phyloP scores from a whole-genome alignment of 2,797 vertebrate genomes.

The Rhinella marina region DNA sequence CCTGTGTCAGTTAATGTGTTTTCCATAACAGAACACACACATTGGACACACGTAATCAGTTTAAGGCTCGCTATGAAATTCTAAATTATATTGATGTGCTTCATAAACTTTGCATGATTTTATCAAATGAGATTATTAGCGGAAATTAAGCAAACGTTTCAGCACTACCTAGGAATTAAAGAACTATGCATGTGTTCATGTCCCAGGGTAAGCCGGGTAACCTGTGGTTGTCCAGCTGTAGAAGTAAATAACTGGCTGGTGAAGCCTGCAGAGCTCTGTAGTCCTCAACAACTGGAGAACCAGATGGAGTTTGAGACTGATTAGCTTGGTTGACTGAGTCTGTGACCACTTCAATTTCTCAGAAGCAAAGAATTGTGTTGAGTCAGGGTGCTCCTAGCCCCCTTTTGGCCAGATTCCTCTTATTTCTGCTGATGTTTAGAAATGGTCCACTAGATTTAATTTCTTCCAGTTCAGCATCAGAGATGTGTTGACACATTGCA shows the following conservation, averaged over 20 bases:
- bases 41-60: constrained; percentile 56
- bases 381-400: constrained; percentile 22
- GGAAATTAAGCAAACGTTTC: constrained; percentile 40
- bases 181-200: constrained; percentile 13
- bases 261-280: neutral
- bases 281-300: constrained; percentile 23
- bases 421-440: constrained; percentile 20
- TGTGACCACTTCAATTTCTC: neutral
- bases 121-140: constrained; percentile 50
- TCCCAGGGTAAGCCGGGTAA: neutral
- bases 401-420: constrained; percentile 18
- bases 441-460: neutral
- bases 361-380: constrained; percentile 11
- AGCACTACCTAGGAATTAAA: constrained; percentile 20
- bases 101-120: constrained; percentile 53
- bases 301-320: constrained; percentile 17
- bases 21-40: constrained; percentile 53
- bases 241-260: neutral
- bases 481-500: constrained; percentile 19
- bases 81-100: constrained; percentile 55
- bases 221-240: constrained; percentile 8
- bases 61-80: constrained; percentile 44
- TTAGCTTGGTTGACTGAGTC: constrained; percentile 10
- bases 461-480: constrained; percentile 43
- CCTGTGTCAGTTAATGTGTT: constrained; percentile 53